phyloP scores from a whole-genome alignment of 2,888 invertebrate species.

The Apamea sordens region DNA sequence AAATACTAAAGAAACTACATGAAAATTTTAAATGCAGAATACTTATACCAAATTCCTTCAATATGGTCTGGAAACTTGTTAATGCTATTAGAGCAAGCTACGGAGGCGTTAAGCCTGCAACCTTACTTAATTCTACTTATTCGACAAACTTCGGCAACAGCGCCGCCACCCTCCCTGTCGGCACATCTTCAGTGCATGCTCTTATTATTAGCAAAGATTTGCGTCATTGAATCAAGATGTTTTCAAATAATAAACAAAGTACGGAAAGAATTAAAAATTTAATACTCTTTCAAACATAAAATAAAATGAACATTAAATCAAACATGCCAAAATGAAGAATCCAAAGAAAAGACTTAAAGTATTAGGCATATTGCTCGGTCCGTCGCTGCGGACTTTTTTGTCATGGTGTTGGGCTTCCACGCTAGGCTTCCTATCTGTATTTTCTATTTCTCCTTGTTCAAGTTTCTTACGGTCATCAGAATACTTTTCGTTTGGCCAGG shows the following conservation, averaged over 20 bases:
- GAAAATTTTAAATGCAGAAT: conserved; percentile 25
- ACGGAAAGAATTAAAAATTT: conserved; percentile 52
- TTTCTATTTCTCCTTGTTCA: conserved; percentile 61
- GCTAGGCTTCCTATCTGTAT: conserved; percentile 55
- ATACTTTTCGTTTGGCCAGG: conserved; percentile 71
- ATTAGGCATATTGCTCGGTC: conserved; percentile 59
- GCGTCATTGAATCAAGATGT: conserved; percentile 4
- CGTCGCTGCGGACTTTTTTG: conserved; percentile 49
- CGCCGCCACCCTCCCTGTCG: conserved; percentile 29
- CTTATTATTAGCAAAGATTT: conserved; percentile 29
- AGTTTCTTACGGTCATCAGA: conserved; percentile 54
- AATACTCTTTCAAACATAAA: conserved; percentile 61
- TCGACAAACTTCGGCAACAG: conserved; percentile 78
- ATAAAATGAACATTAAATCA: conserved; percentile 68
- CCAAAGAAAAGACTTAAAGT: conserved; percentile 68
- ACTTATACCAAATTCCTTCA: conserved; percentile 74
- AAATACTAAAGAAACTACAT: background rate
- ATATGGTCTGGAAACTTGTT: conserved; percentile 89
- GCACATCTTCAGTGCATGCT: conserved; percentile 60
- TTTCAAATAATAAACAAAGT: conserved; percentile 23
- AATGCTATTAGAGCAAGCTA: conserved; percentile 87
- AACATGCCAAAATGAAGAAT: conserved; percentile 68
- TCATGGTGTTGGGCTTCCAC: conserved; percentile 71
- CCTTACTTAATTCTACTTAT: conserved; percentile 89
- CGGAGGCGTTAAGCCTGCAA: conserved; percentile 87